A percentile compares a stretch with the other conserved stretches of the same genome.
phyloP scores from a whole-genome alignment of 2,113 vertebrate genomes.

The Poeciliopsis prolifica region DNA sequence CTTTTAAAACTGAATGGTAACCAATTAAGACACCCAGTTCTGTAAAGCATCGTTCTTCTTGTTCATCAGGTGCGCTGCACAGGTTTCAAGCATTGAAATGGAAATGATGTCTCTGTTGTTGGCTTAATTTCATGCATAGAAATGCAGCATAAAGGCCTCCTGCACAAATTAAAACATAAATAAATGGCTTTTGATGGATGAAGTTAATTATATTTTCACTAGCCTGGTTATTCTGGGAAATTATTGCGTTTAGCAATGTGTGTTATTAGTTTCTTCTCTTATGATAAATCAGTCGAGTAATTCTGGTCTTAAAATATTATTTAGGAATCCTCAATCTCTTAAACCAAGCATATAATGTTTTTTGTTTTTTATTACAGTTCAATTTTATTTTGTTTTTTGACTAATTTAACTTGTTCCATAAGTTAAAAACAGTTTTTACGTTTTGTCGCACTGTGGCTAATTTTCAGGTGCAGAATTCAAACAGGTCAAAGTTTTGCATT shows the following conservation, averaged over 20 bases:
- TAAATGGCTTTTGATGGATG: slow-evolving; percentile 1
- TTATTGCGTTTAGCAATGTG: background rate
- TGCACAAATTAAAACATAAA: slow-evolving; percentile 1
- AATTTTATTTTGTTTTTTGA: too few relatives aligned
- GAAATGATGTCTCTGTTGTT: slow-evolving; percentile 43
- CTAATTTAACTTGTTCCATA: too few relatives aligned
- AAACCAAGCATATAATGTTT: background rate
- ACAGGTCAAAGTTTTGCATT: too few relatives aligned
- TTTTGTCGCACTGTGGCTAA: too few relatives aligned
- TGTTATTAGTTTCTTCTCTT: background rate
- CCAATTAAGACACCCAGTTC: slow-evolving; percentile 40
- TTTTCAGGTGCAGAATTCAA: too few relatives aligned
- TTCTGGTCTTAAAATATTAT: background rate
- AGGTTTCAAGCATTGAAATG: slow-evolving; percentile 40
- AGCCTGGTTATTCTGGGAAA: background rate
- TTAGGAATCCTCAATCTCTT: background rate
- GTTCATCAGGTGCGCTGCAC: background rate
- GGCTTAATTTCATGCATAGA: slow-evolving; percentile 5
- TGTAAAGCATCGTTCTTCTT: slow-evolving; percentile 24
- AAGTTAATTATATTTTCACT: slow-evolving; percentile 34
- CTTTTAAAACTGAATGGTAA: slow-evolving; percentile 26
- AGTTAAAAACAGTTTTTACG: too few relatives aligned
- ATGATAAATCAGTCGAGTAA: background rate
- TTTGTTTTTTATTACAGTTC: too few relatives aligned
- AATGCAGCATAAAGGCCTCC: background rate